Conservation (phyloP, 1,140 invertebrate species). For the Drosophila mauritiana region DNA sequence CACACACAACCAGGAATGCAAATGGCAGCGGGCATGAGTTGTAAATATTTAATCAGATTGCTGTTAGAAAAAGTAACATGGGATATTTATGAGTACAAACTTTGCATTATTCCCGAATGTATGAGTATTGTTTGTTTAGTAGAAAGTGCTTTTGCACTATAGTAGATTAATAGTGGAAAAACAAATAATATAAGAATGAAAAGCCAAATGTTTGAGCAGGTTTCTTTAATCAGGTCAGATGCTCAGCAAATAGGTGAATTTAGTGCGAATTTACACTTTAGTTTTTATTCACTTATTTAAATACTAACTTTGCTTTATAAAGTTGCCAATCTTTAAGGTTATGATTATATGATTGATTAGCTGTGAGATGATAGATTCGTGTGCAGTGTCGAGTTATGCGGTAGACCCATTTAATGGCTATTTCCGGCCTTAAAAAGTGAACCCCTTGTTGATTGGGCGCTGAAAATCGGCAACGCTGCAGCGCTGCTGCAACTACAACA, state of each 20-base stretch:
- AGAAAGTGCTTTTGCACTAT: neutral
- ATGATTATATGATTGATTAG: too few species aligned
- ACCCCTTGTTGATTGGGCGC: neutral
- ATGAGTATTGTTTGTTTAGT: neutral
- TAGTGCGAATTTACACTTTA: neutral
- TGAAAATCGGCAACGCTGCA: constrained; percentile 17
- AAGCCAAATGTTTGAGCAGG: neutral
- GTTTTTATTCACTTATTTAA: neutral
- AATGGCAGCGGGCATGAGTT: neutral
- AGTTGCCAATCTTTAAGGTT: too few species aligned
- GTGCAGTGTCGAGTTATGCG: neutral
- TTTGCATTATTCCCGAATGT: neutral
- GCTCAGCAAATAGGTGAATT: neutral
- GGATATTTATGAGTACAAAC: neutral
- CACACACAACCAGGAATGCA: too few species aligned
- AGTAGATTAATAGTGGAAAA: neutral
- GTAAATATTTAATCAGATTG: constrained; percentile 1
- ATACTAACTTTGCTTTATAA: too few species aligned
- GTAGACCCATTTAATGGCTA: neutral
- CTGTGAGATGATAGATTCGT: too few species aligned
- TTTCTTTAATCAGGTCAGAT: neutral
- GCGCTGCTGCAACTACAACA: constrained; percentile 8
- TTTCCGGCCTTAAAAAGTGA: constrained; percentile 5
- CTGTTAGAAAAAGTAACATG: neutral
- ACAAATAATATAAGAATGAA: neutral